A percentile compares a stretch with the other conserved stretches of the same genome.
Evolutionary conservation across 2,888 invertebrate species (phyloP).

Genomic region (Agrotis ipsilon): DNA sequence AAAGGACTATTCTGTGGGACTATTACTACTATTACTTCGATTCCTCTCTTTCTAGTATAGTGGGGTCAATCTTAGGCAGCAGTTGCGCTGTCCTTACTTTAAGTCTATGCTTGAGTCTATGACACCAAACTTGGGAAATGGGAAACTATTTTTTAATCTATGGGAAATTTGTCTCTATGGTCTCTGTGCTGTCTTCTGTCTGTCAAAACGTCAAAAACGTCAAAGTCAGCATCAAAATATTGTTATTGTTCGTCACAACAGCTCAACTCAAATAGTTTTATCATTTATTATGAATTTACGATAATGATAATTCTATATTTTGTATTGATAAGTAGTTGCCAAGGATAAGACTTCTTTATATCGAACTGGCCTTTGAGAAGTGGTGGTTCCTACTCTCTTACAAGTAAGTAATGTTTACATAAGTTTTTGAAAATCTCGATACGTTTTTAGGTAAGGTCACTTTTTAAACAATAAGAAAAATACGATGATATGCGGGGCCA

Average conservation of each 20-base stretch:
- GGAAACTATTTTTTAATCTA: too few species aligned
- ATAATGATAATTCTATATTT: constrained; percentile 44
- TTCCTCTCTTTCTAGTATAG: too few species aligned
- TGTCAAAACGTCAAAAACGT: neutral
- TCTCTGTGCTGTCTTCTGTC: neutral
- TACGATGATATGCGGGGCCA: neutral
- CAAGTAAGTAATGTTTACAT: constrained; percentile 46
- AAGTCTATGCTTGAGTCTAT: too few species aligned
- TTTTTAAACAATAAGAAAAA: neutral
- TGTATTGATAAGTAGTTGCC: constrained; percentile 44
- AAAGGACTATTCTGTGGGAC: too few species aligned
- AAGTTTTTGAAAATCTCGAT: neutral
- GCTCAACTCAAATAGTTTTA: constrained; percentile 19
- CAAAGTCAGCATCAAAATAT: constrained; percentile 4
- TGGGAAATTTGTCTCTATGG: too few species aligned
- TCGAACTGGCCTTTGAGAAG: neutral
- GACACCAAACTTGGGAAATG: too few species aligned
- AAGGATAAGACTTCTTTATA: constrained; percentile 28
- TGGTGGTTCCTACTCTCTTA: neutral
- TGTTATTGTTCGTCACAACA: constrained; percentile 6
- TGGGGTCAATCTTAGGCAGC: too few species aligned
- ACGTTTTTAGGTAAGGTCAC: too few species aligned
- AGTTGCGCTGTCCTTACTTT: too few species aligned
- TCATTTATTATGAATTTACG: constrained; percentile 30
- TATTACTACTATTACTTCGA: too few species aligned